These are phyloP conservation scores for Anguilla obscura DNA, from an alignment of 2,797 vertebrate genomes.

Conservation along the genomic window DNA sequence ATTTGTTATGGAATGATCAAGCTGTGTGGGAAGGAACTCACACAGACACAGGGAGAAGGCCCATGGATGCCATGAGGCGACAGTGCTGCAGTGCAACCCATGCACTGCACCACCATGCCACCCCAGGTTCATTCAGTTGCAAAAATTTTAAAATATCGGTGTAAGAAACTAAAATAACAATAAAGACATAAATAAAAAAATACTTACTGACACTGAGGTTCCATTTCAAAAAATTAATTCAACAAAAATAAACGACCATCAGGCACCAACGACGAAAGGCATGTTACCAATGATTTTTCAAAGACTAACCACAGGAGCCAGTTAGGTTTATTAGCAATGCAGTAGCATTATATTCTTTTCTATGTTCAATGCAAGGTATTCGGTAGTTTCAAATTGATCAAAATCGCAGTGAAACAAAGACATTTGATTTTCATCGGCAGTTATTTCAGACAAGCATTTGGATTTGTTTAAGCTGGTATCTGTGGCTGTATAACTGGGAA, in stretches of 20 bases:
- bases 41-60: too few relatives aligned
- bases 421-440: neutral
- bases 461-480: neutral
- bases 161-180: neutral
- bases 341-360: neutral
- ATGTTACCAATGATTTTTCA: neutral
- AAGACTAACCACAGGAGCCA: neutral
- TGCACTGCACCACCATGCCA: too few relatives aligned
- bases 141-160: too few relatives aligned
- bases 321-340: neutral
- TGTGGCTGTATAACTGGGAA: neutral
- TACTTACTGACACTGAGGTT: neutral
- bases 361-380: neutral
- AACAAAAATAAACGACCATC: neutral
- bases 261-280: neutral
- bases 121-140: too few relatives aligned
- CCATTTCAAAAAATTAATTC: neutral
- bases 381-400: neutral
- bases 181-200: neutral
- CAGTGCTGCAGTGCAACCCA: too few relatives aligned
- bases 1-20: too few relatives aligned
- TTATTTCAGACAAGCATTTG: neutral
- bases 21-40: too few relatives aligned
- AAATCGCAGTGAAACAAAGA: neutral
- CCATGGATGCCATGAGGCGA: too few relatives aligned